Evolutionary conservation across 35 echinoderm and acorn worm species (phyloP).

Genomic region (Amphiura filiformis): DNA sequence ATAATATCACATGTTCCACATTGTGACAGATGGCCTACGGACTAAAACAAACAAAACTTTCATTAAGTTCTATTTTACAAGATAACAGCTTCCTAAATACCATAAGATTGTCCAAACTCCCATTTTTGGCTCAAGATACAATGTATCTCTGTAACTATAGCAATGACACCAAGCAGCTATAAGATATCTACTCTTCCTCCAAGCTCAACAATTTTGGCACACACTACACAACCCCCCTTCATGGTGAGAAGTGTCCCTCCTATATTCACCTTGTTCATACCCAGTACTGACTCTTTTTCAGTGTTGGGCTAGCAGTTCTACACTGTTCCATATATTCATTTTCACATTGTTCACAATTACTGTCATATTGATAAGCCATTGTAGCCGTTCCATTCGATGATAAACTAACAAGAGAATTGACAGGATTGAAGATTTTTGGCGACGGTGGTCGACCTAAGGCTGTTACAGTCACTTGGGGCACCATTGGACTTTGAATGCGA

Average conservation of each 20-base stretch:
- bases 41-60: too few relatives aligned
- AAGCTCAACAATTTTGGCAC: not conserved
- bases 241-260: not conserved
- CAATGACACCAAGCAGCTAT: slow-evolving; percentile 1
- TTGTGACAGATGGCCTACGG: too few relatives aligned
- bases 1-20: too few relatives aligned
- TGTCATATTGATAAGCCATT: slow-evolving; percentile 17
- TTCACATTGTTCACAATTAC: slow-evolving; percentile 64
- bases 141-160: too few relatives aligned
- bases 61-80: too few relatives aligned
- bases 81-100: too few relatives aligned
- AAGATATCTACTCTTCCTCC: not conserved
- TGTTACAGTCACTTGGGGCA: slow-evolving; percentile 92
- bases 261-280: slow-evolving; percentile 31
- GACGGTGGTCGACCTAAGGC: slow-evolving; percentile 84
- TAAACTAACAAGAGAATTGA: slow-evolving; percentile 50
- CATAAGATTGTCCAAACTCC: too few relatives aligned
- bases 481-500: slow-evolving; percentile 67
- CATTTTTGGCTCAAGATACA: too few relatives aligned
- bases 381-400: slow-evolving; percentile 70
- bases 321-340: slow-evolving; percentile 63
- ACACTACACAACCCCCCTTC: not conserved
- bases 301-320: slow-evolving; percentile 59
- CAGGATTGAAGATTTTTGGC: slow-evolving; percentile 33
- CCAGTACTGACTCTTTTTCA: slow-evolving; percentile 98